Percentiles rank a stretch among this genome's conserved stretches.
Evolutionary conservation across 2,797 vertebrate genomes (phyloP).

Genomic region (Cetoscarus ocellatus): DNA sequence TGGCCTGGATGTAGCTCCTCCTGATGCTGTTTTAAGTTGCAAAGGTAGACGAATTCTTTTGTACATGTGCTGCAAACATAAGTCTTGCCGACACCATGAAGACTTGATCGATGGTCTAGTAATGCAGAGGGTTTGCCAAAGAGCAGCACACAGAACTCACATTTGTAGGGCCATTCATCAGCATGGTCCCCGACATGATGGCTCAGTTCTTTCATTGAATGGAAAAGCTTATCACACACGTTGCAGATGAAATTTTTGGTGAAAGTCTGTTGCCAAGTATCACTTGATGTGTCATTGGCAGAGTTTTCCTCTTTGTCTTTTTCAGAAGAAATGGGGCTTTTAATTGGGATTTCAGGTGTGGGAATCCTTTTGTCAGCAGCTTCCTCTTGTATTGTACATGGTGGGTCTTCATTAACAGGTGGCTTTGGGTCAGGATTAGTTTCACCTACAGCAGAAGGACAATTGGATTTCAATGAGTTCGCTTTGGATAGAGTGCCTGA

Average conservation of each 20-base stretch:
- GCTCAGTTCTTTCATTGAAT: conserved; percentile 96
- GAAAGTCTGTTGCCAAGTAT: conserved; percentile 83
- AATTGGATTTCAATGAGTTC: conserved; percentile 52
- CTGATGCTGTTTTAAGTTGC: conserved; percentile 98
- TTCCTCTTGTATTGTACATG: conserved; percentile 60
- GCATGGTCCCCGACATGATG: conserved; percentile 93
- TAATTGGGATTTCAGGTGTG: conserved; percentile 17
- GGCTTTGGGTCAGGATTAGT: conserved; percentile 34
- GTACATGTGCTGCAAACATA: conserved; percentile 94
- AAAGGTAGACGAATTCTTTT: conserved; percentile 98
- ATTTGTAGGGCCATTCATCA: conserved; percentile 98
- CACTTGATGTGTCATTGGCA: conserved; percentile 30
- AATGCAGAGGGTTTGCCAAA: conserved; percentile 89
- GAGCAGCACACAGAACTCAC: conserved; percentile 98
- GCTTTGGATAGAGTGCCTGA: conserved; percentile 55
- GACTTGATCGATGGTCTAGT: conserved; percentile 93
- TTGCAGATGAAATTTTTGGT: conserved; percentile 96
- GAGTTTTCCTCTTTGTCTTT: conserved; percentile 53
- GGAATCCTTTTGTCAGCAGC: conserved; percentile 31
- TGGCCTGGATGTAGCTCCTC: conserved; percentile 94
- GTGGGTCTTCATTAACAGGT: conserved; percentile 34
- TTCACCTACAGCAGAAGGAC: conserved; percentile 37
- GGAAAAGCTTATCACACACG: conserved; percentile 93
- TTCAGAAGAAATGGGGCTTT: conserved; percentile 60
- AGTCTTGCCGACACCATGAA: conserved; percentile 95